Evolutionary conservation across 2,888 invertebrate genomes (phyloP), one percentile per base, ranked within the genome.

Genomic region (Calliopum simillimum): DNA sequence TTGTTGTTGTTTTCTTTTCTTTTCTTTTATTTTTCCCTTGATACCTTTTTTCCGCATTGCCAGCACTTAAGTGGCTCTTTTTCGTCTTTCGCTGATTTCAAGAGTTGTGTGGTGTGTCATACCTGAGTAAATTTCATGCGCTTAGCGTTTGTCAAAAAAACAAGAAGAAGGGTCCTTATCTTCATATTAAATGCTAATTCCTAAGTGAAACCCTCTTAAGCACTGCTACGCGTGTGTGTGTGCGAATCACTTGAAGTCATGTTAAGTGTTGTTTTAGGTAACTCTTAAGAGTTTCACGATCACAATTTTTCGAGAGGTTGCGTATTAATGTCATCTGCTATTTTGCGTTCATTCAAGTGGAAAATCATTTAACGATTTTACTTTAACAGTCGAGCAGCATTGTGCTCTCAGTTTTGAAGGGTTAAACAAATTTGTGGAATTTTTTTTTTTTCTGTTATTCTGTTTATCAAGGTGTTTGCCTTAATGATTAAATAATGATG

Each of bases 311-410:
- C 12, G 5, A 43, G 44, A 43, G n/a, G 43, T 43, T 64, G 23
- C 16, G 63, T 13, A 64, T 64, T 51, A 53, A 43, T 53, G 53
- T 64, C 64, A 64, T 51, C 53, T 53, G 53, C 33, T 41, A 51
- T 49, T 64, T 63, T 41, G 5, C 25, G 41, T 33, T 12, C 64
- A 49, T 41, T 49, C 41, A 64, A 19, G 51, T 41, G 64, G 64
- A 64, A 64, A 64, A 64, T 64, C 64, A 64, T 41, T 53, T 51
- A 64, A 53, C 51, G 51, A 5, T 51, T 13, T n/a, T 23, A 23
- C 21, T 13, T 16, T 49, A 4, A 8, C 8, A 23, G 11, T 53
- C 13, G 16, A 14, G 21, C 23, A 53, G 21, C 53, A 19, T 53
- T 13, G 53, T 12, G 13, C 12, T 13, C 21, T 49, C 19, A 49